A percentile compares a stretch with the other conserved stretches of the same genome.
Evolutionary conservation across 2,113 vertebrate genomes (phyloP).

Genomic region (Sinosuthora webbiana): DNA sequence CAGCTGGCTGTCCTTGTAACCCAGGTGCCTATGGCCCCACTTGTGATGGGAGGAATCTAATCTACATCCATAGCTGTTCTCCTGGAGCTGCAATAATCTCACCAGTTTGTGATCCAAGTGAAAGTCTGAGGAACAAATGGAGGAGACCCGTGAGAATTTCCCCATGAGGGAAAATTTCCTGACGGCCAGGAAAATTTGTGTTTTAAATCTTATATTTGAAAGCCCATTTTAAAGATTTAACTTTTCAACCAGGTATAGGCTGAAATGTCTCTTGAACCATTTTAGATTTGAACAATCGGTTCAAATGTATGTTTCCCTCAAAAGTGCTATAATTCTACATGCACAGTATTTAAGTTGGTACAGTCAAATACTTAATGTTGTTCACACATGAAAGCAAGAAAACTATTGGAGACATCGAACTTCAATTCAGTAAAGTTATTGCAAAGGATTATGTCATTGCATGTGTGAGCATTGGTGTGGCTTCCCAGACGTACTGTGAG

Average conservation of each 20-base stretch:
- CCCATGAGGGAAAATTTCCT: background rate
- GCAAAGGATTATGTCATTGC: background rate
- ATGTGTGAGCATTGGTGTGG: rapidly evolving
- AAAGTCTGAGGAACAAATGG: background rate
- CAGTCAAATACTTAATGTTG: background rate
- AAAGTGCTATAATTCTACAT: background rate
- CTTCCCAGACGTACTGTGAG: background rate
- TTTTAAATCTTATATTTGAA: background rate
- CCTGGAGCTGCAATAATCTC: background rate
- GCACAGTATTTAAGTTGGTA: background rate
- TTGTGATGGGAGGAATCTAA: background rate
- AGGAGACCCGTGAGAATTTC: background rate
- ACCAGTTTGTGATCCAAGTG: background rate
- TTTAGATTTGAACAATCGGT: background rate
- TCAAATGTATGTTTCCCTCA: background rate
- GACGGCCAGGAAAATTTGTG: background rate
- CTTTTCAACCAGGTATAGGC: background rate
- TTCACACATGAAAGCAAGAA: background rate
- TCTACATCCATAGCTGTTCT: background rate
- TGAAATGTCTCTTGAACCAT: background rate
- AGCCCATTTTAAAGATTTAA: background rate
- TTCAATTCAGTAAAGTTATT: background rate
- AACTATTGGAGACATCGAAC: background rate
- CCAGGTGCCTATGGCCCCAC: background rate
- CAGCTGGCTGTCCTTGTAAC: rapidly evolving